Conservation (phyloP, 2,797 vertebrate species). For the Falco concolor region DNA sequence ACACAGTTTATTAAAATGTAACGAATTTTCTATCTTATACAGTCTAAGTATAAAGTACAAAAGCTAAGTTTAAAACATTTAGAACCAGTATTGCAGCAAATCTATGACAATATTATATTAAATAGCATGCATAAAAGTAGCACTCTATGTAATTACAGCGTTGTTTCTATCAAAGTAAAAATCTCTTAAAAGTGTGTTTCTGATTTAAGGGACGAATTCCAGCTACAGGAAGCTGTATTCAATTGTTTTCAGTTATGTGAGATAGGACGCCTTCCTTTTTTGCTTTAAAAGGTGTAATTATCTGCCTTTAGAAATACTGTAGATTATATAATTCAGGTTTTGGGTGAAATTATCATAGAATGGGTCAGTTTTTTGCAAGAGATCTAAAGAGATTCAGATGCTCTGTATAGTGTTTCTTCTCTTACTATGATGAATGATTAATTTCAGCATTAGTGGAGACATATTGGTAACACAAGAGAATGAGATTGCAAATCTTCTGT, state of each 20-base stretch:
- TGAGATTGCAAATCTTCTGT: neutral
- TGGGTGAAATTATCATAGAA: neutral
- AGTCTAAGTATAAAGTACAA: neutral
- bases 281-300: neutral
- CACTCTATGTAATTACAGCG: neutral
- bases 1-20: neutral
- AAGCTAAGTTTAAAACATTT: neutral
- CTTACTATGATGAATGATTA: neutral
- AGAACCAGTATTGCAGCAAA: neutral
- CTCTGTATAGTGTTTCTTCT: neutral
- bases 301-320: neutral
- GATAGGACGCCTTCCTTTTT: neutral
- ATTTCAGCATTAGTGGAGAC: neutral
- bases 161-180: slow-evolving; percentile 39
- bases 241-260: neutral
- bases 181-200: slow-evolving; percentile 47
- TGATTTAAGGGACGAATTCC: slow-evolving; percentile 41
- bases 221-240: neutral
- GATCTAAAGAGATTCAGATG: neutral
- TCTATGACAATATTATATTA: neutral
- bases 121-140: neutral
- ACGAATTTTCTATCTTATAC: neutral
- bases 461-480: neutral
- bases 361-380: neutral
- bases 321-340: neutral